Percentiles rank a stretch among this genome's conserved stretches.
These are phyloP conservation scores for Eretmocerus hayati DNA, from an alignment of 2,888 invertebrate genomes.

Conservation along the genomic window DNA sequence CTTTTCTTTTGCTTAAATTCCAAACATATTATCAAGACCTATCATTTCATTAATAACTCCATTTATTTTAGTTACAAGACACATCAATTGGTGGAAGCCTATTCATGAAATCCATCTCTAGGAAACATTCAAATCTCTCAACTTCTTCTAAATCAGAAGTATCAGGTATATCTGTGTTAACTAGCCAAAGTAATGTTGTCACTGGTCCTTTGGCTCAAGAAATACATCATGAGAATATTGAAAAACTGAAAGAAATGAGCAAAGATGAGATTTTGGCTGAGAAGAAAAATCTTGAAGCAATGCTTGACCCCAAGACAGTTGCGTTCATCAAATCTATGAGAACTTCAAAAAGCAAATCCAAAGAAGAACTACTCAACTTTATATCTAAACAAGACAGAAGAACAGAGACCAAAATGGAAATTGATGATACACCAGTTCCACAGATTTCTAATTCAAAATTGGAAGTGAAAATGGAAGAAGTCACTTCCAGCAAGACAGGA, in stretches of 20 bases:
- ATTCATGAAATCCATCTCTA: constrained; percentile 26
- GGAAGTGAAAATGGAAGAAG: constrained; percentile 6
- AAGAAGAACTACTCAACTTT: constrained; percentile 31
- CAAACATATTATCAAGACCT: too few relatives aligned
- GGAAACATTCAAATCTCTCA: background rate
- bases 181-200: constrained; percentile 25
- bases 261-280: constrained; percentile 70
- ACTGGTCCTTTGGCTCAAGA: constrained; percentile 43
- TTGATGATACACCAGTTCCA: constrained; percentile 1
- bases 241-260: constrained; percentile 61
- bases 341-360: constrained; percentile 26
- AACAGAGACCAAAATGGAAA: constrained; percentile 12
- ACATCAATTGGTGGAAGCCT: too few relatives aligned
- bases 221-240: constrained; percentile 71
- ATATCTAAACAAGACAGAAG: background rate
- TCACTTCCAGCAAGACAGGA: background rate
- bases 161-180: background rate
- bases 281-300: constrained; percentile 59
- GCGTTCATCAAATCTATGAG: constrained; percentile 56
- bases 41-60: too few relatives aligned
- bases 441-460: background rate
- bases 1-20: too few relatives aligned
- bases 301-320: constrained; percentile 60
- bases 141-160: too few relatives aligned
- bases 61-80: too few relatives aligned